Evolutionary conservation across 2,888 invertebrate genomes (phyloP).

Genomic region (Onthophagus sagittarius): DNA sequence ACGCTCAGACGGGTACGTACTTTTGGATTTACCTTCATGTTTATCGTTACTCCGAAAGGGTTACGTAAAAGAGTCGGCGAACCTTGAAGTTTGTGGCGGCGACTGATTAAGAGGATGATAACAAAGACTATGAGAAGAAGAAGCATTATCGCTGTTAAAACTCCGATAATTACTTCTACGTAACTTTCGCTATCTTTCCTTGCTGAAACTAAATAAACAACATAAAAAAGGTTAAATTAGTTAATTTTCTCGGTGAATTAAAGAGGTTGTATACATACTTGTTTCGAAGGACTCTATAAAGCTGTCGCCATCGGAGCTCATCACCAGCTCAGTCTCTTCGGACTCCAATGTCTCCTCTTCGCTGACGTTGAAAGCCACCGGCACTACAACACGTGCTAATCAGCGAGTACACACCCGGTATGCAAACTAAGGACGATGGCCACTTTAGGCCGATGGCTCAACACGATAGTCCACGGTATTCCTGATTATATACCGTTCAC

Average conservation of each 20-base stretch:
- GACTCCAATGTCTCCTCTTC: slow-evolving; percentile 51
- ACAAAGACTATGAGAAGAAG: slow-evolving; percentile 61
- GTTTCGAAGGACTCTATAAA: slow-evolving; percentile 55
- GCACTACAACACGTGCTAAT: slow-evolving; percentile 38
- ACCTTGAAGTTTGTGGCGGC: slow-evolving; percentile 58
- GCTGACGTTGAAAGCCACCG: slow-evolving; percentile 51
- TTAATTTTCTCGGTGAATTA: neutral
- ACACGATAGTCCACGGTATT: slow-evolving; percentile 35
- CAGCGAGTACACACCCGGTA: slow-evolving; percentile 26
- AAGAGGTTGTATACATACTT: slow-evolving; percentile 47
- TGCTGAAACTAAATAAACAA: slow-evolving; percentile 50
- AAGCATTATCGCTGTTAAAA: slow-evolving; percentile 63
- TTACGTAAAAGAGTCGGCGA: slow-evolving; percentile 59
- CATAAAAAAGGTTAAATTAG: neutral
- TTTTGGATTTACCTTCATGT: slow-evolving; percentile 57
- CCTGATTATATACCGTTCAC: slow-evolving; percentile 17
- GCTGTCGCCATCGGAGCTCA: slow-evolving; percentile 54
- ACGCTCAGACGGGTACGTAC: slow-evolving; percentile 15
- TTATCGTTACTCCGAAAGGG: slow-evolving; percentile 62
- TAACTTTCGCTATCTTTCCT: slow-evolving; percentile 56
- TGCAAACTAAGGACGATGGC: slow-evolving; percentile 26
- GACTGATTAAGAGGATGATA: slow-evolving; percentile 58
- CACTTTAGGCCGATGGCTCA: slow-evolving; percentile 33
- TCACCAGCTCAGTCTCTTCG: slow-evolving; percentile 52
- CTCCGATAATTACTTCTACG: slow-evolving; percentile 60